Conservation (phyloP, 2,797 vertebrate genomes). For the Prionace glauca region DNA sequence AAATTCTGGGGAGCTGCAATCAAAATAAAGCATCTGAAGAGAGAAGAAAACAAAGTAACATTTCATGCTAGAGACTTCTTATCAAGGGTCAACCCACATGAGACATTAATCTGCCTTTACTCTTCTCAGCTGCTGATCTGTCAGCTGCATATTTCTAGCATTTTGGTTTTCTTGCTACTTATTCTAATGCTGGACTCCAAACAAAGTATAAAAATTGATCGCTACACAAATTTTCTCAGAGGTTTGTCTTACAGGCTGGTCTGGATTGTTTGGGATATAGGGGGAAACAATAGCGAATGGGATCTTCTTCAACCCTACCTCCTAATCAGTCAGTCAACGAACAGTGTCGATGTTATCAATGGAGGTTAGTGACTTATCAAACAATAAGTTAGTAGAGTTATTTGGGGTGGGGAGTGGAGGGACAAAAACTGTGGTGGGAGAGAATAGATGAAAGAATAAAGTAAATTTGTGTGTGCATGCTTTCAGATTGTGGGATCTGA, state of each 20-base stretch:
- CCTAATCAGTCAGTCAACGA: background rate
- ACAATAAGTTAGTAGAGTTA: background rate
- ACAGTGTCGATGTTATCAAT: background rate
- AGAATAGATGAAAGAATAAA: background rate
- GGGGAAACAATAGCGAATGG: background rate
- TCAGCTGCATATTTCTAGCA: background rate
- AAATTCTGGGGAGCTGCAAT: background rate
- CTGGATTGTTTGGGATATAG: background rate
- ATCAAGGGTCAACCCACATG: background rate
- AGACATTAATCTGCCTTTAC: background rate
- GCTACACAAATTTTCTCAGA: background rate
- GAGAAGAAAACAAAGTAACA: background rate
- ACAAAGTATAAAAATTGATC: background rate
- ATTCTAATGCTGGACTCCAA: background rate
- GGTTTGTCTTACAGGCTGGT: background rate
- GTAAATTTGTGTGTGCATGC: background rate
- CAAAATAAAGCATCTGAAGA: background rate
- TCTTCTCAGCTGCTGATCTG: background rate
- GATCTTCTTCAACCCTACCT: background rate
- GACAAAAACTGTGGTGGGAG: background rate
- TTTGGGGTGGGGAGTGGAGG: background rate
- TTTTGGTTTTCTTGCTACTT: background rate
- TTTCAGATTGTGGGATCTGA: background rate
- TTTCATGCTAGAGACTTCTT: background rate
- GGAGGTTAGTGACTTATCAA: background rate